Evolutionary conservation across 2,797 vertebrate species (phyloP).

Genomic region (Silurus aristotelis): DNA sequence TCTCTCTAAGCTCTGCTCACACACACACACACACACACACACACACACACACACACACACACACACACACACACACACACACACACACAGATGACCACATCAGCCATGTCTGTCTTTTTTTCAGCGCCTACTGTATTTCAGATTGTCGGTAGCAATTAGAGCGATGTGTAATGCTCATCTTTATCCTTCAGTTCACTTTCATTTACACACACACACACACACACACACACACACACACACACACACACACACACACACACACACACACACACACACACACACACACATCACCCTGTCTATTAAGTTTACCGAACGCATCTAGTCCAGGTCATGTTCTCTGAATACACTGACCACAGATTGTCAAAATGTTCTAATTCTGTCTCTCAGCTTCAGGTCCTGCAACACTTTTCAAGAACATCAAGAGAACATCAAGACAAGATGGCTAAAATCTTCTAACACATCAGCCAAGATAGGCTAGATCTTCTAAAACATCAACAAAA

Average conservation of each 20-base stretch:
- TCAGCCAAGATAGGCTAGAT: not conserved
- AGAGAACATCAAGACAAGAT: not conserved
- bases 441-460: not conserved
- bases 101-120: conserved; percentile 56
- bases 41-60: conserved; percentile 29
- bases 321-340: not conserved
- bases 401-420: not conserved
- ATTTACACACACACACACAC: not conserved
- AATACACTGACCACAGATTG: not conserved
- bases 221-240: no score
- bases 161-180: conserved; percentile 42
- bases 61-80: conserved; percentile 53
- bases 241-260: not conserved
- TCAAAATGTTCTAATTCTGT: not conserved
- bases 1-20: conserved; percentile 48
- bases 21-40: conserved; percentile 37
- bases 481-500: not conserved
- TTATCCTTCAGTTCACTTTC: not conserved
- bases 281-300: no score
- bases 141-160: not conserved
- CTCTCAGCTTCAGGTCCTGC: not conserved
- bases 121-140: not conserved
- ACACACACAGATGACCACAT: conserved; percentile 64
- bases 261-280: no score
- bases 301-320: not conserved